Percentiles rank a stretch among this genome's conserved stretches.
Conservation (phyloP, 2,113 vertebrate species). For the Pelodiscus sinensis region DNA sequence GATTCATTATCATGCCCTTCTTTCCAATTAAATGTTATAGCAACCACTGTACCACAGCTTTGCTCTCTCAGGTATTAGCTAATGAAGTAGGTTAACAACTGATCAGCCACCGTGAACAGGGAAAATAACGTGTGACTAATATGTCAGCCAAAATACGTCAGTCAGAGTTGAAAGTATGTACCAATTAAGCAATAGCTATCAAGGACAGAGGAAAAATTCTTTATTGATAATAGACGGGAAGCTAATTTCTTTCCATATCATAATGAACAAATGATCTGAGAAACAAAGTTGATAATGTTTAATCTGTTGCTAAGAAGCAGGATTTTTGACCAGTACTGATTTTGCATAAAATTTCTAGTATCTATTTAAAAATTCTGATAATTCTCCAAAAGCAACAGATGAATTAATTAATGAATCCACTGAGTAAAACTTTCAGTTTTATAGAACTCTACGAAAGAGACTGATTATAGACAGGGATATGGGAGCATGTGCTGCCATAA, state of each 20-base stretch:
- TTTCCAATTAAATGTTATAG: rapidly evolving
- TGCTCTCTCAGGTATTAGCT: neutral
- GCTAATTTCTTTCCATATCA: neutral
- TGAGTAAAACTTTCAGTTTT: neutral
- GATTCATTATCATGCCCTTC: rapidly evolving
- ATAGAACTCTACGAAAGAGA: neutral
- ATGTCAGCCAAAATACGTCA: rapidly evolving
- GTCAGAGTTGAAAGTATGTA: neutral
- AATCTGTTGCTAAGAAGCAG: neutral
- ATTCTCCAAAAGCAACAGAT: neutral
- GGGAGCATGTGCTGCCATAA: neutral
- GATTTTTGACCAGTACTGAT: neutral
- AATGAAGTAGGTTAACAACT: neutral
- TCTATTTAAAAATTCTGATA: neutral
- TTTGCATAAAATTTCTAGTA: neutral
- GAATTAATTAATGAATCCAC: neutral
- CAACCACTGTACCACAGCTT: rapidly evolving
- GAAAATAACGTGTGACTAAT: neutral
- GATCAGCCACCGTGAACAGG: rapidly evolving
- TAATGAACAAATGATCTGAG: neutral
- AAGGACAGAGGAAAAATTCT: constrained; percentile 1
- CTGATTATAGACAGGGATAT: neutral
- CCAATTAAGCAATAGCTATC: neutral
- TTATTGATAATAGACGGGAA: neutral
- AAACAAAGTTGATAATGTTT: neutral